Base-by-base conservation (phyloP, 1,140 invertebrate genomes). In the Euura saliciscinereae region DNA sequence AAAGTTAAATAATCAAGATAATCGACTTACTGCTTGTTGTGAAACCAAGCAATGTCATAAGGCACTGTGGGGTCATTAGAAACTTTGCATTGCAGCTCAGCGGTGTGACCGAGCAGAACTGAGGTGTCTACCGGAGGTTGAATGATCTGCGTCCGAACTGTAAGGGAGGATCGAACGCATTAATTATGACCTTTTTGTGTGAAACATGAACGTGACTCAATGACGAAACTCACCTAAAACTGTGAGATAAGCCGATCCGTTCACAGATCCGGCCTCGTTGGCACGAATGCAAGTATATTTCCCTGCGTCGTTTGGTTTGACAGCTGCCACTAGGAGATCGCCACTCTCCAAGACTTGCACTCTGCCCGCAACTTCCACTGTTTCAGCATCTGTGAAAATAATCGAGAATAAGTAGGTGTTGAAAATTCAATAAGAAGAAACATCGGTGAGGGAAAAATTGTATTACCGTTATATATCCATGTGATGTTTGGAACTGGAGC, bases 31-130 rank as follows among this genome's bases (percentile, higher is more conserved):
- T 94, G 93, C 80, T 92, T 91, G 84, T 96, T 94, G 78, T 96
- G 95, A 85, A 93, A 96, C 98, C 97, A 99, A 76, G 94, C 92
- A 76, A 98, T 93, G 76, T 94, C 92, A 79, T 94, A 97, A n/a
- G 93, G 91, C n/a, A 98, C 94, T 74, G 92, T 92, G 42, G 95
- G 93, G 87, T 98, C 97, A 80, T 94, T 95, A n/a, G 94, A 96
- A 44, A 98, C 94, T 89, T 95, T 96, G 88, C 98, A 99, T 78
- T 97, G 95, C 69, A 99, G 87, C 28, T 94, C 94, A 2, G 97
- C 97, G 45, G 94, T 97, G 68, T 97, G 93, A 28, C 97, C 97
- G 2, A 98, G 89, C 65, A 98, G 91, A 42, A 97, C 95, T 77
- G 92, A 91, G 2, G 94, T 95, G 83, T 98, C 95, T 71, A 94